Conservation (phyloP, 2,113 vertebrate genomes). For the Pterocles burchelli region DNA sequence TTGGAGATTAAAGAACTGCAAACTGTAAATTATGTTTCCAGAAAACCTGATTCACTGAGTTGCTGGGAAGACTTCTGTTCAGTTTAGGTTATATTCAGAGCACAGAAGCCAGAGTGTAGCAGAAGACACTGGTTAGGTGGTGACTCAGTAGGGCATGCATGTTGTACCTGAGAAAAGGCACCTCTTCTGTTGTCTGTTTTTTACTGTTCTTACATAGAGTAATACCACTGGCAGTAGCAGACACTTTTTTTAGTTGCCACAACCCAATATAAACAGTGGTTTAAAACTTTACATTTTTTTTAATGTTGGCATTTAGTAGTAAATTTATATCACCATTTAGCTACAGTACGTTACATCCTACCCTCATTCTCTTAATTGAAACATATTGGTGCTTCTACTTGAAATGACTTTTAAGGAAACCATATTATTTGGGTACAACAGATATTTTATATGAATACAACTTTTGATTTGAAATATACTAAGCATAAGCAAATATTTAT, state of each 20-base stretch:
- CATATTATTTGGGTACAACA: background rate
- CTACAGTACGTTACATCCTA: background rate
- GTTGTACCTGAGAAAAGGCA: background rate
- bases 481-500: constrained; percentile 52
- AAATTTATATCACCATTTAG: background rate
- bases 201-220: background rate
- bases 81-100: background rate
- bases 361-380: background rate
- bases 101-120: background rate
- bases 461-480: background rate
- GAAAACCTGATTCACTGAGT: background rate
- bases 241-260: background rate
- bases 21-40: background rate
- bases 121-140: background rate
- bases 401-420: background rate
- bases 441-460: background rate
- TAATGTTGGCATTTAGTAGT: background rate
- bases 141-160: background rate
- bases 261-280: background rate
- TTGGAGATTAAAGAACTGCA: background rate
- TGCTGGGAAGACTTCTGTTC: background rate
- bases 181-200: background rate
- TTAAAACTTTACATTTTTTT: background rate
- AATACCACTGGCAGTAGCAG: background rate
- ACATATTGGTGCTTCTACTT: background rate